Conservation (phyloP, 2,888 invertebrate species). For the Agriopis leucophaearia region DNA sequence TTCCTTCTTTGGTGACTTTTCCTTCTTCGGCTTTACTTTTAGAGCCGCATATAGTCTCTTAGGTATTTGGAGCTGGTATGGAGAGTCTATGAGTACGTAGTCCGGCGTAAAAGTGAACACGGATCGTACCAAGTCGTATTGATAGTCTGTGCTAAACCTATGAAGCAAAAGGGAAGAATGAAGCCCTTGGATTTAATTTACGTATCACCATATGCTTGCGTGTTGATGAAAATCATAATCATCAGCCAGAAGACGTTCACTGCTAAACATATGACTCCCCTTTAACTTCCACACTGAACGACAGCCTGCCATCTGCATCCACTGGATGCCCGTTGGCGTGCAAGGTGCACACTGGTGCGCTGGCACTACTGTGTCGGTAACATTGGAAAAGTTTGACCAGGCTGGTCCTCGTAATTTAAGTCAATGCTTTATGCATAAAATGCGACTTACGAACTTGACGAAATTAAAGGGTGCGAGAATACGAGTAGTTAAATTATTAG, state of each 20-base stretch:
- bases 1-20: conserved; percentile 63
- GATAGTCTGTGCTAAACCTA: conserved; percentile 80
- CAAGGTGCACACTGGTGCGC: too few species aligned
- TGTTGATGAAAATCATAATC: too few species aligned
- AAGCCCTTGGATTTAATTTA: background rate
- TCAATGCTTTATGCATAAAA: background rate
- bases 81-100: conserved; percentile 65
- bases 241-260: too few species aligned
- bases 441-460: background rate
- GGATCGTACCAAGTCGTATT: conserved; percentile 73
- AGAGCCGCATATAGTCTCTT: conserved; percentile 62
- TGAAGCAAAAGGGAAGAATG: background rate
- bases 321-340: too few species aligned
- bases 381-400: too few species aligned
- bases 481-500: too few species aligned
- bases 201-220: too few species aligned
- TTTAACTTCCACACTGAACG: too few species aligned
- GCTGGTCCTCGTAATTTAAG: too few species aligned
- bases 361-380: too few species aligned
- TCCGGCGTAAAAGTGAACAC: conserved; percentile 74
- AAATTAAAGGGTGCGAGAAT: background rate
- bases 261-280: too few species aligned
- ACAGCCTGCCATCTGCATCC: too few species aligned
- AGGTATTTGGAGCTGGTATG: conserved; percentile 69
- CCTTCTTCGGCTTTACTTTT: conserved; percentile 64